Evolutionary conservation across 2,797 vertebrate genomes (phyloP).

Genomic region (Pangasius krempfi): DNA sequence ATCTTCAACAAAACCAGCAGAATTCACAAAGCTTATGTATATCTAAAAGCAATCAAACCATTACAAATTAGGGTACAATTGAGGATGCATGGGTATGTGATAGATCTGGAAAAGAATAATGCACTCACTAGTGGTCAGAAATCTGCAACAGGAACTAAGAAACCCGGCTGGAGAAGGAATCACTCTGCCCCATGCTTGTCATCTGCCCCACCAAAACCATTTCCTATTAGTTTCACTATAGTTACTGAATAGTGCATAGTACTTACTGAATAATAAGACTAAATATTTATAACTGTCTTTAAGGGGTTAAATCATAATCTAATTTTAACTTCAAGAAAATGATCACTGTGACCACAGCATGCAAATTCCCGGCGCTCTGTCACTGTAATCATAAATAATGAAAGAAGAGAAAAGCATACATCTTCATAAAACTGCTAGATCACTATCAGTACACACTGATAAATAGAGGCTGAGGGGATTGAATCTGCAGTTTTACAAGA

Average conservation of each 20-base stretch:
- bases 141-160: background rate
- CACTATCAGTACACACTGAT: slow-evolving; percentile 35
- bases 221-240: background rate
- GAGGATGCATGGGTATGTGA: background rate
- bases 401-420: background rate
- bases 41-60: background rate
- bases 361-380: slow-evolving; percentile 3
- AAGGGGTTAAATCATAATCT: background rate
- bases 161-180: background rate
- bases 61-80: background rate
- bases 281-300: background rate
- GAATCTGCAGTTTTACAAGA: slow-evolving; percentile 24
- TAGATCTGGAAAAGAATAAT: background rate
- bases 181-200: no score
- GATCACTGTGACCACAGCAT: background rate
- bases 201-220: background rate
- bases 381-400: slow-evolving; percentile 13
- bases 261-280: background rate
- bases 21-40: background rate
- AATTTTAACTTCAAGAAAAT: background rate
- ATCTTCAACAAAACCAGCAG: background rate
- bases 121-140: background rate
- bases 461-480: slow-evolving; percentile 24
- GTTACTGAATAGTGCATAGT: background rate
- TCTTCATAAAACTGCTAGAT: slow-evolving; percentile 22